phyloP scores from a whole-genome alignment of 30 jellyfish, hydroid and myxozoan species.

The Aurelia aurita complex sp. Pacific region DNA sequence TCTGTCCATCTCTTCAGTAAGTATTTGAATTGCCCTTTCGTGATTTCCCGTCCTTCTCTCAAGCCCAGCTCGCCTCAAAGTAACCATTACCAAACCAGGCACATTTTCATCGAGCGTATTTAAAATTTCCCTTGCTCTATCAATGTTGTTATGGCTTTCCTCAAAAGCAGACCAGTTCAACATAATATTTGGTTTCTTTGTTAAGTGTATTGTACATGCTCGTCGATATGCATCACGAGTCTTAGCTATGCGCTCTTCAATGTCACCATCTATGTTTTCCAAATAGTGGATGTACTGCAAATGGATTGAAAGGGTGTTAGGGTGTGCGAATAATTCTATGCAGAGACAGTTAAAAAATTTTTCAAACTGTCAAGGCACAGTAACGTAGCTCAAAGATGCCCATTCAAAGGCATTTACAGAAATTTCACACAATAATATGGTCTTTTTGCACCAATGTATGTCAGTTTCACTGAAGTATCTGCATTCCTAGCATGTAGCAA shows the following conservation, averaged over 20 bases:
- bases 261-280: slow-evolving; percentile 34
- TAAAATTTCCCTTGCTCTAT: slow-evolving; percentile 70
- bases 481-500: too few relatives aligned
- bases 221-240: slow-evolving; percentile 71
- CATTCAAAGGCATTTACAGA: too few relatives aligned
- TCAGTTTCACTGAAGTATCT: too few relatives aligned
- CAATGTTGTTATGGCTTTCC: slow-evolving; percentile 62
- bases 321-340: too few relatives aligned
- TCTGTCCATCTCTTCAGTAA: slow-evolving; percentile 73
- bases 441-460: too few relatives aligned
- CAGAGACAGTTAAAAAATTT: too few relatives aligned
- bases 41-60: slow-evolving; percentile 75
- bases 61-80: slow-evolving; percentile 81
- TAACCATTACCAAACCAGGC: slow-evolving; percentile 92
- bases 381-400: too few relatives aligned
- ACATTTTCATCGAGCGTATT: slow-evolving; percentile 53
- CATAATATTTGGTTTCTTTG: slow-evolving; percentile 71
- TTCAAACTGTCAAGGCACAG: too few relatives aligned
- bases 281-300: slow-evolving; percentile 73
- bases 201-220: slow-evolving; percentile 88
- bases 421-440: too few relatives aligned
- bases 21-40: slow-evolving; percentile 54
- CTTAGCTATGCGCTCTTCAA: slow-evolving; percentile 8
- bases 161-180: slow-evolving; percentile 95
- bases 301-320: neutral